Percentiles rank a stretch among this genome's conserved stretches.
Evolutionary conservation across 2,888 invertebrate species (phyloP).

Genomic region (Cetonia aurata): DNA sequence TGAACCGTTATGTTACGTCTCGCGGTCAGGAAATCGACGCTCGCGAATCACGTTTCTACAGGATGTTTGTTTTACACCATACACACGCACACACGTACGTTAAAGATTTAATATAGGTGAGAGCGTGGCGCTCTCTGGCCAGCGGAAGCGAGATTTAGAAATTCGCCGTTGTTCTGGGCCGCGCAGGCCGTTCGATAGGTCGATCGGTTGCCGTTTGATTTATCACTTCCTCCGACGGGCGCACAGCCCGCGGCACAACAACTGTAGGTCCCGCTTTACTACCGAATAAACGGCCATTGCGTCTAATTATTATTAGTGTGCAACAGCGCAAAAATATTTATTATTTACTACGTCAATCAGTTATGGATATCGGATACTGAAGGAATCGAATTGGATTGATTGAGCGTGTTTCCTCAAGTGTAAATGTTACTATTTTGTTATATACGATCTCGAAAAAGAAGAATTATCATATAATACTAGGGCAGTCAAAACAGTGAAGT

Average conservation of each 20-base stretch:
- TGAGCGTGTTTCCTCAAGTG: no score
- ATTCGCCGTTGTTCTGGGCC: conserved; percentile 25
- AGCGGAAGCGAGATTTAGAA: conserved; percentile 38
- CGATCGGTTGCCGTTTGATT: conserved; percentile 38
- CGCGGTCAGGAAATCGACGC: conserved; percentile 42
- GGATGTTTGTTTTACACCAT: conserved; percentile 44
- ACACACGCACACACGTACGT: no score
- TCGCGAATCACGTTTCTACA: conserved; percentile 38
- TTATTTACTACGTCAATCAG: conserved; percentile 15
- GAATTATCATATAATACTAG: no score
- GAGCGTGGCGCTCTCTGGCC: conserved; percentile 13
- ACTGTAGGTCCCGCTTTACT: conserved; percentile 9
- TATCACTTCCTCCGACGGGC: conserved; percentile 32
- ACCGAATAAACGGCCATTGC: conserved; percentile 30
- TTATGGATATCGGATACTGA: no score
- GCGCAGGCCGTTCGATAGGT: not conserved
- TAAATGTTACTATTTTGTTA: no score
- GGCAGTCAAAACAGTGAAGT: no score
- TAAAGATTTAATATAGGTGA: conserved; percentile 38
- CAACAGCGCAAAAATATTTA: conserved; percentile 11
- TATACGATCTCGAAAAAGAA: no score
- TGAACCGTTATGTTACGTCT: conserved; percentile 27
- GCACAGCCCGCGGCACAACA: conserved; percentile 15
- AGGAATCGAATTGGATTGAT: no score
- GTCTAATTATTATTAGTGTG: conserved; percentile 15